Evolutionary conservation across 2,888 invertebrate species (phyloP), one percentile per base, ranked within the genome.

Genomic region (Sinhomidia bicolor): DNA sequence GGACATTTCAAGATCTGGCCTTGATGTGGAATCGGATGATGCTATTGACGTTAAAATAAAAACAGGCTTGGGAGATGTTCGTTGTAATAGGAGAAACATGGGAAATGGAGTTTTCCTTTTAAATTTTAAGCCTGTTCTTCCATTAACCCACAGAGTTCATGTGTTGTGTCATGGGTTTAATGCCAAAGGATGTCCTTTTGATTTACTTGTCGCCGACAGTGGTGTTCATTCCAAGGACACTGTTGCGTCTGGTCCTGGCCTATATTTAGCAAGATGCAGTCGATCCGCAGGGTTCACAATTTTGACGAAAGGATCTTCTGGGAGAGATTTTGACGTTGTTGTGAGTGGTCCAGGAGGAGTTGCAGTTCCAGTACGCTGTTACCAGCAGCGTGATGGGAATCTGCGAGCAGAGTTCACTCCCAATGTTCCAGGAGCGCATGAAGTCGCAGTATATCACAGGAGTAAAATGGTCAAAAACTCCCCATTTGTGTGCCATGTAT

Each of bases 321-420:
- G 93, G 32, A 93, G 98, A 85, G 98, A 98, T 93, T 98, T 98
- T 93, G 98, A 98, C 93, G 98, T 98, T 0, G 97, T 98, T 0
- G 96, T 97, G 0, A 97, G 97, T 0, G 97, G 97, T 0, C 97
- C 96, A 0, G 95, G 96, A 0, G 95, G 96, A 90, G 92, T 92
- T 12, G 97, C 97, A 0, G 95, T 98, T 60, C 97, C 98, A 0
- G 98, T 99, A 0, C 94, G 98, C 87, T 99, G 99, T 93, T 98
- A 98, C 93, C 98, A 98, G 93, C 99, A 99, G 89, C 97, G 99
- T 93, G 98, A 99, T 89, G 99, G 99, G 1, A 96, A 98, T 93
- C 95, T 99, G 85, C 96, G 98, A 93, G 99, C 99, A 0, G 99
- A 99, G 94, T 99, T 97, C 94, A 89, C 91, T 12, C 92, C 92